Percentiles rank a stretch among this genome's conserved stretches.
These are phyloP conservation scores for Microtus californicus DNA, from an alignment of 2,797 vertebrate species.

Conservation along the genomic window DNA sequence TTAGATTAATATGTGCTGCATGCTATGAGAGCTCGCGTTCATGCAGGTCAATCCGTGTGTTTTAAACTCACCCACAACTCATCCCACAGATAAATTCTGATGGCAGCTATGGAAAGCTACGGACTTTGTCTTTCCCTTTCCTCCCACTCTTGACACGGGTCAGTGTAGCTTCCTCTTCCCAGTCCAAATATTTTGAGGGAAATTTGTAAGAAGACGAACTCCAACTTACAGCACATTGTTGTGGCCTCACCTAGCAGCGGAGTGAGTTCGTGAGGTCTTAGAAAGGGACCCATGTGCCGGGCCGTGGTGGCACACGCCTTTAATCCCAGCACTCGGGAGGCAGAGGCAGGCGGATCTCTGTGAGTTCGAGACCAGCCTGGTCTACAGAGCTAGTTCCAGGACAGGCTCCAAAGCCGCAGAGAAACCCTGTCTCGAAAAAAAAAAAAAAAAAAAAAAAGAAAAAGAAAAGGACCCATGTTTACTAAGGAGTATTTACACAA, in stretches of 20 bases:
- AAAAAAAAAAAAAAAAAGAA: too few relatives aligned
- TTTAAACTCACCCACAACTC: neutral
- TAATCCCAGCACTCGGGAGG: too few relatives aligned
- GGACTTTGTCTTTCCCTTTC: neutral
- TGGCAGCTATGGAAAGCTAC: neutral
- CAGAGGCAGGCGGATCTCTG: too few relatives aligned
- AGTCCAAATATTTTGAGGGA: constrained; percentile 26
- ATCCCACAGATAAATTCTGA: neutral
- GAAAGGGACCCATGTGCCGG: neutral
- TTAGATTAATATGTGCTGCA: neutral
- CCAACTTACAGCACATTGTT: neutral
- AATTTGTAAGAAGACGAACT: constrained; percentile 53
- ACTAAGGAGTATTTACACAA: constrained; percentile 17
- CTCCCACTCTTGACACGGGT: neutral
- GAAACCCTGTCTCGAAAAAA: too few relatives aligned
- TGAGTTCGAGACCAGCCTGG: too few relatives aligned
- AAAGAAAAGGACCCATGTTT: constrained; percentile 1
- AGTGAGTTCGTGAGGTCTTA: neutral
- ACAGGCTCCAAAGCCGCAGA: too few relatives aligned
- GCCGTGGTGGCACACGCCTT: too few relatives aligned
- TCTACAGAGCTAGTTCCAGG: too few relatives aligned
- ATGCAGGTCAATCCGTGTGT: neutral
- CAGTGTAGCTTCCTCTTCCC: neutral
- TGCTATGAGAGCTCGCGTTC: neutral
- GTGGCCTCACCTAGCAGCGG: neutral